phyloP scores from a whole-genome alignment of 2,797 vertebrate genomes.

The Natrix natrix region DNA sequence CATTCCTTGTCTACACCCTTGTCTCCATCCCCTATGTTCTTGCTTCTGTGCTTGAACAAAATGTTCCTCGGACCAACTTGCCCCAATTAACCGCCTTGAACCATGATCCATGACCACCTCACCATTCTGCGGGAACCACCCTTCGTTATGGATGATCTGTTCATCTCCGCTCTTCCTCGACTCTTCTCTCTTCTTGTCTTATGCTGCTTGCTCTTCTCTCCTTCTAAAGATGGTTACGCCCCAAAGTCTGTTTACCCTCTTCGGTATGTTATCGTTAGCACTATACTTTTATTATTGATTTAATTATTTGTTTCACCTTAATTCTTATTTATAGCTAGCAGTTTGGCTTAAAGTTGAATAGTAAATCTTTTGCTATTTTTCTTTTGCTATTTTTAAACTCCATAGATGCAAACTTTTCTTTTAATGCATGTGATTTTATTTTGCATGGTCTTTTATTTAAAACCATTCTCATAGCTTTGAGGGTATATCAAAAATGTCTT shows the following conservation, averaged over 20 bases:
- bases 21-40: slow-evolving; percentile 81
- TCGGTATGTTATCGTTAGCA: slow-evolving; percentile 99
- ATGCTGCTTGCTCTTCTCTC: slow-evolving; percentile 99
- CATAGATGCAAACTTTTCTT: slow-evolving; percentile 80
- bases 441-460: slow-evolving; percentile 89
- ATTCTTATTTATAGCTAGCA: slow-evolving; percentile 85
- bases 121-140: slow-evolving; percentile 99
- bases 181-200: slow-evolving; percentile 99
- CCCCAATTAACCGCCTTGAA: slow-evolving; percentile 93
- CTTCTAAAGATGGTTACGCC: slow-evolving; percentile 99
- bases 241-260: slow-evolving; percentile 99
- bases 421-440: slow-evolving; percentile 89
- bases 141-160: slow-evolving; percentile 99
- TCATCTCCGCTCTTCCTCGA: slow-evolving; percentile 98
- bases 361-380: slow-evolving; percentile 82
- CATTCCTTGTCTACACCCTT: slow-evolving; percentile 74
- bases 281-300: slow-evolving; percentile 92
- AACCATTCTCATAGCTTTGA: slow-evolving; percentile 87
- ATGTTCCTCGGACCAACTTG: slow-evolving; percentile 88
- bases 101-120: slow-evolving; percentile 99
- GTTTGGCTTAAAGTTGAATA: slow-evolving; percentile 83
- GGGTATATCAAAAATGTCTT: slow-evolving; percentile 83
- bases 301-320: slow-evolving; percentile 82
- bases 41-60: slow-evolving; percentile 90
- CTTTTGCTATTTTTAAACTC: slow-evolving; percentile 80